phyloP scores from a whole-genome alignment of 2,797 vertebrate species.

The Anableps anableps region DNA sequence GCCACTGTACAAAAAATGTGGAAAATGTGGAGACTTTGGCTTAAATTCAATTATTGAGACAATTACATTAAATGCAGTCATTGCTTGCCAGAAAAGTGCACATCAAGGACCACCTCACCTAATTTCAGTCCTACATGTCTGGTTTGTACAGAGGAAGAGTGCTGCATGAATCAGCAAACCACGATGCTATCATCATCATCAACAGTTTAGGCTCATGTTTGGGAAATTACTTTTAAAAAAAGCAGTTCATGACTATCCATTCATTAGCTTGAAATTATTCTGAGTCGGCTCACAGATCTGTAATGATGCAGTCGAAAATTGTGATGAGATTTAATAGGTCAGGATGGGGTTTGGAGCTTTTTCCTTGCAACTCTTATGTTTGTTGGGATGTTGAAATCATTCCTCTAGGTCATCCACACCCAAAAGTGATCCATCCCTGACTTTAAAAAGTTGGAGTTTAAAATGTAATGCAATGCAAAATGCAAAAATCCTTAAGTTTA shows the following conservation, averaged over 20 bases:
- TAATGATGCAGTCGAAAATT: not conserved
- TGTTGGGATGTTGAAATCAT: conserved; percentile 1
- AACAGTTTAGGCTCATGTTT: conserved; percentile 8
- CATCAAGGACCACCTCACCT: conserved; percentile 1
- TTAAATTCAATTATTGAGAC: not conserved
- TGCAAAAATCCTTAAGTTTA: conserved; percentile 1
- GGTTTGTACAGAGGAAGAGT: conserved; percentile 5
- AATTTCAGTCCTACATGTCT: not conserved
- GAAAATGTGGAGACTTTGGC: not conserved
- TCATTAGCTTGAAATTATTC: conserved; percentile 25
- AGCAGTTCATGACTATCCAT: conserved; percentile 28
- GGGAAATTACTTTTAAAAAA: conserved; percentile 16
- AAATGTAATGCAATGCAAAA: conserved; percentile 16
- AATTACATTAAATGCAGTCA: not conserved
- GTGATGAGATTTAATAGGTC: conserved; percentile 16
- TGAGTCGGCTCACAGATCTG: conserved; percentile 1
- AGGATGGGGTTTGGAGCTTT: conserved; percentile 15
- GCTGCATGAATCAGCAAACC: conserved; percentile 21
- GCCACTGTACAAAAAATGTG: not conserved
- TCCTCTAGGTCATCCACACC: not conserved
- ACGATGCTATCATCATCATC: conserved; percentile 10
- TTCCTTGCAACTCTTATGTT: not conserved
- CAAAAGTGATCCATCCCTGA: conserved; percentile 1
- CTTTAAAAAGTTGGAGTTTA: conserved; percentile 4
- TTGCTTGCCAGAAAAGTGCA: not conserved